Evolutionary conservation across 2,888 invertebrate species (phyloP).

Genomic region (Cacoxenus indagator): DNA sequence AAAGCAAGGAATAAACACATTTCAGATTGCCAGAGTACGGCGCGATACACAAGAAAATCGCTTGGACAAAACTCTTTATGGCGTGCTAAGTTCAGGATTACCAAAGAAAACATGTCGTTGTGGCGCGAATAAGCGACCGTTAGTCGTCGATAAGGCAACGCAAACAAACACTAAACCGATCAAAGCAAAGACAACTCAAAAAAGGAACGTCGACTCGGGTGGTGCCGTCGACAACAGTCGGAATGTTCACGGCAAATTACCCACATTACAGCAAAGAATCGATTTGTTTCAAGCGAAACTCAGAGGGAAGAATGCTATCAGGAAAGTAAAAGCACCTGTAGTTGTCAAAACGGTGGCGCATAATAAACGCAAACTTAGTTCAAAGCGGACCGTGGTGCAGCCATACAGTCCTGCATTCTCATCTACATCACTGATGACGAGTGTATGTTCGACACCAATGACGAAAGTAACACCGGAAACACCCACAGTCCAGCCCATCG

Average conservation of each 20-base stretch:
- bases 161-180: constrained; percentile 29
- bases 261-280: constrained; percentile 58
- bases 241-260: constrained; percentile 31
- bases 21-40: constrained; percentile 58
- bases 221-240: background rate
- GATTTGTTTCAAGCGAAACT: constrained; percentile 60
- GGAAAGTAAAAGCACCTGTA: background rate
- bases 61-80: constrained; percentile 47
- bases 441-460: no score
- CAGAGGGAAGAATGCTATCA: constrained; percentile 18
- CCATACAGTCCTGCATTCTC: no score
- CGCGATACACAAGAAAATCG: constrained; percentile 58
- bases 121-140: background rate
- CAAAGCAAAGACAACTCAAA: background rate
- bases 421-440: no score
- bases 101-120: constrained; percentile 19
- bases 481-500: background rate
- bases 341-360: background rate
- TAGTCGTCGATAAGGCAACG: constrained; percentile 42
- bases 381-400: no score
- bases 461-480: constrained; percentile 23
- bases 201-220: background rate
- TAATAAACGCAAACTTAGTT: background rate
- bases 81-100: constrained; percentile 37
- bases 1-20: background rate